A percentile compares a stretch with the other conserved stretches of the same genome.
Evolutionary conservation across 2,888 invertebrate genomes (phyloP).

Genomic region (Pollenia griseotomentosa): DNA sequence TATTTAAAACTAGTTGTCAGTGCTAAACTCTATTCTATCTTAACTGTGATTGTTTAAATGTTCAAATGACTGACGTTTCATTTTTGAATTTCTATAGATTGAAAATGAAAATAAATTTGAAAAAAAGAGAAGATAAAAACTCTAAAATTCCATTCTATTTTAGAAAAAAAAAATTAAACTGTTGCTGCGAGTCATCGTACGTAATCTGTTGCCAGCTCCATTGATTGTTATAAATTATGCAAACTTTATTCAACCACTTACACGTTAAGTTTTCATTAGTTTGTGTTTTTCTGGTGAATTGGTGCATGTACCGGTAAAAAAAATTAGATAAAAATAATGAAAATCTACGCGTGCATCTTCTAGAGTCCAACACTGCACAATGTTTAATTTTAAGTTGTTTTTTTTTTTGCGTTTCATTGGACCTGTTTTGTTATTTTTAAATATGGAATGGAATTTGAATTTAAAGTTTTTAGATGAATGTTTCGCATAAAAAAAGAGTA

Average conservation of each 20-base stretch:
- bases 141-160: slow-evolving; percentile 53
- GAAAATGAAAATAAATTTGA: slow-evolving; percentile 50
- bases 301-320: slow-evolving; percentile 44
- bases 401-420: too few species aligned
- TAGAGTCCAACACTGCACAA: too few species aligned
- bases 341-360: background rate
- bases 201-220: slow-evolving; percentile 42
- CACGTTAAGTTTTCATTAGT: slow-evolving; percentile 9
- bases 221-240: slow-evolving; percentile 72
- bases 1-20: slow-evolving; percentile 51
- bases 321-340: slow-evolving; percentile 8
- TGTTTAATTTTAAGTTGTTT: background rate
- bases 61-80: slow-evolving; percentile 27
- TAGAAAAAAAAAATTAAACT: slow-evolving; percentile 13
- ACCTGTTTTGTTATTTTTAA: too few species aligned
- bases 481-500: too few species aligned
- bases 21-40: background rate
- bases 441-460: too few species aligned
- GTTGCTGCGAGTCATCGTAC: slow-evolving; percentile 13
- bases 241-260: slow-evolving; percentile 46
- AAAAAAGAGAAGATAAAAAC: background rate
- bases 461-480: too few species aligned
- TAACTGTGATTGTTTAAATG: slow-evolving; percentile 19
- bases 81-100: slow-evolving; percentile 34
- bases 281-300: slow-evolving; percentile 34